phyloP scores from a whole-genome alignment of 2,888 invertebrate genomes.

The Byasa hedistus region DNA sequence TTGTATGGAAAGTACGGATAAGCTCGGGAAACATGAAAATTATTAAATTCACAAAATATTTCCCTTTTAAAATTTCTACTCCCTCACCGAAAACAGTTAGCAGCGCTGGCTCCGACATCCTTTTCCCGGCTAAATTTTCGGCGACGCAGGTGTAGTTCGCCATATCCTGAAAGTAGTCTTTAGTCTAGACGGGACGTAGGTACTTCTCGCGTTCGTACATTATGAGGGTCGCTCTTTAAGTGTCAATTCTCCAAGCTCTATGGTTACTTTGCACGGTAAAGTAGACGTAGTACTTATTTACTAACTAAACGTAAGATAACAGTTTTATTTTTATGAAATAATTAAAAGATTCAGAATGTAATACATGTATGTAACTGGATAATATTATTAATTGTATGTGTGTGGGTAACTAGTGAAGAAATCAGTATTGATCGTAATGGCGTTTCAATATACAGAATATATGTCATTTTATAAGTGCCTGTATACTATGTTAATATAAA shows the following conservation, averaged over 20 bases:
- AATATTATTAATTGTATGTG: too few species aligned
- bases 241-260: slow-evolving; percentile 10
- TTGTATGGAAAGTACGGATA: not conserved
- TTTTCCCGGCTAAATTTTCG: slow-evolving; percentile 93
- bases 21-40: not conserved
- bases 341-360: too few species aligned
- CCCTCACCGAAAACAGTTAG: slow-evolving; percentile 94
- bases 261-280: not conserved
- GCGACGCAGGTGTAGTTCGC: slow-evolving; percentile 98
- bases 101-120: slow-evolving; percentile 90
- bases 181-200: slow-evolving; percentile 27
- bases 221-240: slow-evolving; percentile 8
- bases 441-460: too few species aligned
- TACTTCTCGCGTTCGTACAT: slow-evolving; percentile 11
- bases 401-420: too few species aligned
- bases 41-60: slow-evolving; percentile 1
- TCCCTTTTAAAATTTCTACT: slow-evolving; percentile 7
- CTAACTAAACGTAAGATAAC: not conserved
- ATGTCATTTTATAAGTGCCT: too few species aligned
- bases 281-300: not conserved
- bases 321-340: not conserved
- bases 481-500: too few species aligned
- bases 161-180: slow-evolving; percentile 82
- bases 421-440: too few species aligned
- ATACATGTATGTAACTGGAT: too few species aligned